phyloP scores from a whole-genome alignment of 1,140 invertebrate species.

The Trachymyrmex cornetzi region DNA sequence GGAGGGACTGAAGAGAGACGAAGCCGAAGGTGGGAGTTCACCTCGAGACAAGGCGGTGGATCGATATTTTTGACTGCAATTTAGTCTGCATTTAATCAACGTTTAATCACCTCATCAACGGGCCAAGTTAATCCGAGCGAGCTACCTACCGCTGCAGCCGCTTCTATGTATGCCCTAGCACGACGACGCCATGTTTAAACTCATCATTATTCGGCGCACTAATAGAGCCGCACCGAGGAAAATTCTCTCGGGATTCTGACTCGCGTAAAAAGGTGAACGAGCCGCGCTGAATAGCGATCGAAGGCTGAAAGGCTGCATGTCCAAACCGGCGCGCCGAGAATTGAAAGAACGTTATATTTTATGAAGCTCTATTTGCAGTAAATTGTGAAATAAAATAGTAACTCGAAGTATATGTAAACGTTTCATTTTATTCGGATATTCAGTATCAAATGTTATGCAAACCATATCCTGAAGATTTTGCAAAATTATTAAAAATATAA shows the following conservation, averaged over 20 bases:
- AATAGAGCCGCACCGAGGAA: constrained; percentile 72
- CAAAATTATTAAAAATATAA: neutral
- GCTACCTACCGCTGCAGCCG: constrained; percentile 76
- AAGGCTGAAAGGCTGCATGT: constrained; percentile 49
- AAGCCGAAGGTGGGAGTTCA: neutral
- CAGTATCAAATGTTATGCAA: constrained; percentile 16
- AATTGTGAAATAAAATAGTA: constrained; percentile 34
- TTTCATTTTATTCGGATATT: constrained; percentile 15
- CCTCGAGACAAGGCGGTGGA: constrained; percentile 70
- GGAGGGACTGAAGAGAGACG: constrained; percentile 17
- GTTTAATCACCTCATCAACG: constrained; percentile 84
- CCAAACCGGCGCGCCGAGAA: constrained; percentile 34
- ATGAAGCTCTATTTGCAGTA: constrained; percentile 43
- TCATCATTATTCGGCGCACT: constrained; percentile 79
- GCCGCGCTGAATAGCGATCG: constrained; percentile 57
- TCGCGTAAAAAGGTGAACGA: constrained; percentile 70
- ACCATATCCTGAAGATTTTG: neutral
- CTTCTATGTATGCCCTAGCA: constrained; percentile 73
- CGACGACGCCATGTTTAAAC: constrained; percentile 80
- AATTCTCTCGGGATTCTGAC: constrained; percentile 67
- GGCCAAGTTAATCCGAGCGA: constrained; percentile 80
- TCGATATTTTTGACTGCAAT: constrained; percentile 85
- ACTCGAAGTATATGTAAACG: constrained; percentile 4
- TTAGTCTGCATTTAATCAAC: constrained; percentile 84
- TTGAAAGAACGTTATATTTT: constrained; percentile 51